These are phyloP conservation scores for Drosophila sp. DNA, from an alignment of 1,140 invertebrate species.

Conservation along the genomic window DNA sequence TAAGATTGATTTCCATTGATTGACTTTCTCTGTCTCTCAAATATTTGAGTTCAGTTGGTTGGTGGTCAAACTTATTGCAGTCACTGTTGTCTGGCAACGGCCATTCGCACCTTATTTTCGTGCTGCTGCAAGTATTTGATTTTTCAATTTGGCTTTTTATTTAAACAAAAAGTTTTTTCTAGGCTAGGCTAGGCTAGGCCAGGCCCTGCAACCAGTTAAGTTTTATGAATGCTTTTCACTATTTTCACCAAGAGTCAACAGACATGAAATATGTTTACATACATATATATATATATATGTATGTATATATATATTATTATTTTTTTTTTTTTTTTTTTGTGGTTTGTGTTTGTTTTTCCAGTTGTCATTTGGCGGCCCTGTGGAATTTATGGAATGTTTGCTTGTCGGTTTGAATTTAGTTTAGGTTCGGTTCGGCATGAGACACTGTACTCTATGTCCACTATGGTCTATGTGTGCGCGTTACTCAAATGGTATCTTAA, in stretches of 20 bases:
- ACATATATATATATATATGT: neutral
- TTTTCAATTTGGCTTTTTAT: constrained; percentile 43
- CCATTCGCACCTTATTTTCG: constrained; percentile 28
- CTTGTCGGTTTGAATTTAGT: constrained; percentile 9
- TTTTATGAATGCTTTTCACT: constrained; percentile 65
- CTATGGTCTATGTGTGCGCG: neutral
- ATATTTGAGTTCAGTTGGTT: neutral
- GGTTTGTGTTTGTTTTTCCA: constrained; percentile 21
- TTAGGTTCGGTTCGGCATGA: constrained; percentile 6
- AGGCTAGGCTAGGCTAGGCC: neutral
- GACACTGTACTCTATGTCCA: constrained; percentile 19
- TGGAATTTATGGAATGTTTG: constrained; percentile 54
- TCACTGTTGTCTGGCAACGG: constrained; percentile 15
- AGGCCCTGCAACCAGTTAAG: constrained; percentile 3
- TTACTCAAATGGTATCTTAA: constrained; percentile 8
- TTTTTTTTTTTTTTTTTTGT: constrained; percentile 19
- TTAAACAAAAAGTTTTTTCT: neutral
- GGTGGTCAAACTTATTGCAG: constrained; percentile 6
- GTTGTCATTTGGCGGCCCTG: constrained; percentile 22
- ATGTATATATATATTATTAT: constrained; percentile 22
- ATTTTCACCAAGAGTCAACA: constrained; percentile 58
- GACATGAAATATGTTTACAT: constrained; percentile 2
- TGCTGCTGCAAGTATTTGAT: constrained; percentile 28
- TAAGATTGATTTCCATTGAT: no score
- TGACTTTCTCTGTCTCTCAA: neutral